These are phyloP conservation scores for Sander vitreus DNA, from an alignment of 2,113 vertebrate genomes.

Conservation along the genomic window DNA sequence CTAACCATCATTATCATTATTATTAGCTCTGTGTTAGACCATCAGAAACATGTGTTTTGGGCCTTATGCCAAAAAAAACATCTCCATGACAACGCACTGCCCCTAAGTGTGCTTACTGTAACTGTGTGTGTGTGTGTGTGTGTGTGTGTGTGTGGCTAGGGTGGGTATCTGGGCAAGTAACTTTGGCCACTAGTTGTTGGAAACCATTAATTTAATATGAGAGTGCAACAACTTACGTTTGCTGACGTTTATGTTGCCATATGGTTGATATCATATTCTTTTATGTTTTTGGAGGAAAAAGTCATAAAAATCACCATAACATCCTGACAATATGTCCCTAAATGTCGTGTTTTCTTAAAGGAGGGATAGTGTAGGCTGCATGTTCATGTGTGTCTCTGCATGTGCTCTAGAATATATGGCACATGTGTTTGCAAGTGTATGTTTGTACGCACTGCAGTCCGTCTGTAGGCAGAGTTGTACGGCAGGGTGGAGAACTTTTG, in stretches of 20 bases:
- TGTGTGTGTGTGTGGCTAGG: constrained; percentile 32
- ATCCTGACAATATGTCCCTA: not conserved
- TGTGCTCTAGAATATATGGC: not conserved
- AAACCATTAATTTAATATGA: constrained; percentile 57
- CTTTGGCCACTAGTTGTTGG: constrained; percentile 29
- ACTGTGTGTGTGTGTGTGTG: constrained; percentile 10
- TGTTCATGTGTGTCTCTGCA: constrained; percentile 13
- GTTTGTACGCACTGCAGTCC: not conserved
- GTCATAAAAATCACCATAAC: not conserved
- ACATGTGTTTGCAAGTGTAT: constrained; percentile 8
- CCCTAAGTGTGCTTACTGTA: constrained; percentile 10
- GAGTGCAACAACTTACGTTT: constrained; percentile 35
- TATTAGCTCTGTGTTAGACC: constrained; percentile 47
- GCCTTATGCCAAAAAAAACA: constrained; percentile 39
- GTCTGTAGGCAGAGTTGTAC: constrained; percentile 52
- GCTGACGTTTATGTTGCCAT: constrained; percentile 32
- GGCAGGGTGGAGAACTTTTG: constrained; percentile 53
- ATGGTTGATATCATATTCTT: constrained; percentile 47
- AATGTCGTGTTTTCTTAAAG: not conserved
- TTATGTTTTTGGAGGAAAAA: constrained; percentile 27
- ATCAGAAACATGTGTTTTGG: constrained; percentile 57
- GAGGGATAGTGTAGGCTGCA: not conserved
- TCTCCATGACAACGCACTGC: constrained; percentile 33
- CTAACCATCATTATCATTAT: constrained; percentile 43
- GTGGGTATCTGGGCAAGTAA: constrained; percentile 37